Evolutionary conservation across 2,888 invertebrate species (phyloP).

Genomic region (Spisula solida): DNA sequence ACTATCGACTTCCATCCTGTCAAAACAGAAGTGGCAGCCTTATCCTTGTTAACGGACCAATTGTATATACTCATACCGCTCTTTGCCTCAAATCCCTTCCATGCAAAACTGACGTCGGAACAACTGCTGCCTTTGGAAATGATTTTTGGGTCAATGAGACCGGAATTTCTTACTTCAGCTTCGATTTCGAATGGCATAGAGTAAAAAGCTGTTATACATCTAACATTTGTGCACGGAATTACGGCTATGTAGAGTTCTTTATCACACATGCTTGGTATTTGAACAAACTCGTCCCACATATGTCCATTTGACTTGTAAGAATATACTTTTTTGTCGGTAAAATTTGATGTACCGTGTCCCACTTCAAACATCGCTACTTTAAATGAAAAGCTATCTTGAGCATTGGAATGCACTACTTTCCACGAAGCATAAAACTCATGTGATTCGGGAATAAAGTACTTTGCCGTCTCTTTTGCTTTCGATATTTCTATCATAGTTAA

Average conservation of each 20-base stretch:
- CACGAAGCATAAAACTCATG: not conserved
- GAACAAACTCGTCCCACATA: not conserved
- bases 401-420: not conserved
- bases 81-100: conserved; percentile 33
- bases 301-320: not conserved
- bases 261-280: not conserved
- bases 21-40: not conserved
- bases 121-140: not conserved
- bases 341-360: not conserved
- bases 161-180: not conserved
- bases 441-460: not conserved
- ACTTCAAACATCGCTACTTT: conserved; percentile 13
- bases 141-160: not conserved
- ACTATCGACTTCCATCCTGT: conserved; percentile 5
- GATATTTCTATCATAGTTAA: not conserved
- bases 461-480: not conserved
- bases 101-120: conserved; percentile 1
- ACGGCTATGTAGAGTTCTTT: not conserved
- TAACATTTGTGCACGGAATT: not conserved
- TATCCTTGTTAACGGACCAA: conserved; percentile 31
- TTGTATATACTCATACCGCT: conserved; percentile 39
- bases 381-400: not conserved
- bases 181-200: conserved; percentile 5
- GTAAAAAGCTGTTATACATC: not conserved
- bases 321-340: not conserved